Percentiles rank a stretch among this genome's conserved stretches.
These are phyloP conservation scores for Myiozetetes cayanensis DNA, from an alignment of 2,113 vertebrate genomes.

Conservation along the genomic window DNA sequence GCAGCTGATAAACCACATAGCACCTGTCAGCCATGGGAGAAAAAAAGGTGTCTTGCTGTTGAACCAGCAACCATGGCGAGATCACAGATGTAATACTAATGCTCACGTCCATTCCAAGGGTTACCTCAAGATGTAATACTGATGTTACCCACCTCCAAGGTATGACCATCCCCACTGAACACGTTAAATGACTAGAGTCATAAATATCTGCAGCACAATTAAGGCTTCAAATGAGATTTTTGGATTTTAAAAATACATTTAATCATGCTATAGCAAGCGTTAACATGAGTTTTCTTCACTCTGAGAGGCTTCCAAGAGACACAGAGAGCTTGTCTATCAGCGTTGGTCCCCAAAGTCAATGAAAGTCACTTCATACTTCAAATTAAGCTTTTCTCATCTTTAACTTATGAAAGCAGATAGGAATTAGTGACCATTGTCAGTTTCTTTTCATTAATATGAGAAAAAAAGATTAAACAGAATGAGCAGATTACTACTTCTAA, in stretches of 20 bases:
- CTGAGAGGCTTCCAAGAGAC: not conserved
- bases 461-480: conserved; percentile 46
- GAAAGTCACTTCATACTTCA: not conserved
- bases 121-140: not conserved
- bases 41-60: not conserved
- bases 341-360: not conserved
- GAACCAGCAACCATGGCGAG: not conserved
- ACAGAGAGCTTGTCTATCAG: not conserved
- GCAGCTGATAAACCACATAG: not conserved
- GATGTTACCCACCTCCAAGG: not conserved
- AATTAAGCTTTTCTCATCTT: conserved; percentile 24
- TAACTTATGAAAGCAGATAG: conserved; percentile 3
- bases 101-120: not conserved
- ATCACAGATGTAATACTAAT: not conserved
- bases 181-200: not conserved
- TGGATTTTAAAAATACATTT: not conserved
- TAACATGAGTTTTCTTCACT: not conserved
- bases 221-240: not conserved
- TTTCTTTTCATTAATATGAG: conserved; percentile 33
- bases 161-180: not conserved
- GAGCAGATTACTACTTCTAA: conserved; percentile 51
- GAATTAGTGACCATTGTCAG: conserved; percentile 35
- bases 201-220: not conserved
- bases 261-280: not conserved
- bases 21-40: not conserved